These are phyloP conservation scores for Gallinago paraguaiae DNA, from an alignment of 2,113 vertebrate genomes.

Conservation along the genomic window DNA sequence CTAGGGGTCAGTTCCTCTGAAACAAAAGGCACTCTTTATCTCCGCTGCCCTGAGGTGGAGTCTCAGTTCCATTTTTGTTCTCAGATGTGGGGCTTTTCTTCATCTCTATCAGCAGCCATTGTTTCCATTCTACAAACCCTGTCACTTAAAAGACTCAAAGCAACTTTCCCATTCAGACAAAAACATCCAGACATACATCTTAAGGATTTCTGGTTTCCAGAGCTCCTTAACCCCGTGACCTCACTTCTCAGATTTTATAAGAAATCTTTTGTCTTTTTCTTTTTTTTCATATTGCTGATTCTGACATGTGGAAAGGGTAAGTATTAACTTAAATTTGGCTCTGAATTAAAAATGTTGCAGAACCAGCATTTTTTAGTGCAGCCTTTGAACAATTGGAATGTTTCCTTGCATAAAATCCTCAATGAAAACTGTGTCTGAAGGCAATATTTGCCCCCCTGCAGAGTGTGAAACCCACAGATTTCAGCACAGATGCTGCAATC, in stretches of 20 bases:
- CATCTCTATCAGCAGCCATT: background rate
- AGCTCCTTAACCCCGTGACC: background rate
- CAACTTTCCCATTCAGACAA: background rate
- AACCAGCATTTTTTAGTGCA: background rate
- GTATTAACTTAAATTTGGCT: background rate
- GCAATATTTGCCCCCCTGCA: background rate
- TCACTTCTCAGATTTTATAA: background rate
- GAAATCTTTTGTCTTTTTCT: background rate
- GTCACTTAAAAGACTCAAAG: background rate
- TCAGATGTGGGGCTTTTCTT: background rate
- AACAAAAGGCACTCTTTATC: background rate
- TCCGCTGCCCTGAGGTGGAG: background rate
- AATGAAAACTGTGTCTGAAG: slow-evolving; percentile 9
- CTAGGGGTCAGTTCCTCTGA: background rate
- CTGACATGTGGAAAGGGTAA: background rate
- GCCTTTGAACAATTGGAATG: slow-evolving; percentile 8
- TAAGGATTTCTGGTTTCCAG: slow-evolving; percentile 7
- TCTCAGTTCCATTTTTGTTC: background rate
- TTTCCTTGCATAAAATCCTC: slow-evolving; percentile 38
- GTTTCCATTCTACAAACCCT: background rate
- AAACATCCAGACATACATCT: background rate
- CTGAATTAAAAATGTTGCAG: background rate
- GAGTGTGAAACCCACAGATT: slow-evolving; percentile 57
- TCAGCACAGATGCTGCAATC: slow-evolving; percentile 27
- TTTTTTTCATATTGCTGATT: background rate